Conservation (phyloP, 2,888 invertebrate species). For the Electrophaes corylata region DNA sequence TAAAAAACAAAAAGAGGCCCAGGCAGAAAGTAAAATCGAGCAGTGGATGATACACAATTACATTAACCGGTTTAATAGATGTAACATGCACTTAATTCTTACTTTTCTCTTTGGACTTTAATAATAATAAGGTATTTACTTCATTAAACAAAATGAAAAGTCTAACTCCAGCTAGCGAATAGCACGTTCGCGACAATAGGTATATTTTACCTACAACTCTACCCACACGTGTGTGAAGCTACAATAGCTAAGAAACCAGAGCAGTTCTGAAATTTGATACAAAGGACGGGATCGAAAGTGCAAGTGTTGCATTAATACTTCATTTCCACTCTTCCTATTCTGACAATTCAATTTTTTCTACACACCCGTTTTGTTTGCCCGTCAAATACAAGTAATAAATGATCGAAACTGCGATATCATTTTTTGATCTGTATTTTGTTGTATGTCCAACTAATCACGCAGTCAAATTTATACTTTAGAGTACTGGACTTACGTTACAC, state of each 20-base stretch:
- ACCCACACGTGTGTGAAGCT: slow-evolving; percentile 44
- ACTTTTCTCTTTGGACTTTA: too few species aligned
- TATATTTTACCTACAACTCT: slow-evolving; percentile 24
- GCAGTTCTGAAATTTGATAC: slow-evolving; percentile 57
- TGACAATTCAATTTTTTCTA: slow-evolving; percentile 74
- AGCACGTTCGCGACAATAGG: neutral
- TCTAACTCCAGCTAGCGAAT: neutral
- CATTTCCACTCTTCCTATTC: slow-evolving; percentile 71
- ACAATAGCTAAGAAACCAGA: slow-evolving; percentile 58
- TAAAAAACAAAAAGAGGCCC: too few species aligned
- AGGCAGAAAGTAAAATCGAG: too few species aligned
- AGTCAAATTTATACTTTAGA: slow-evolving; percentile 42
- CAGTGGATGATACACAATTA: too few species aligned
- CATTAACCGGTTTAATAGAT: too few species aligned
- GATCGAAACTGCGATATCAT: slow-evolving; percentile 79
- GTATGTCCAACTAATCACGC: slow-evolving; percentile 33
- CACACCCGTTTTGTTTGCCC: slow-evolving; percentile 70
- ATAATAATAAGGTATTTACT: neutral
- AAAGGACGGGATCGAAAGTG: slow-evolving; percentile 75
- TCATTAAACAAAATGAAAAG: neutral
- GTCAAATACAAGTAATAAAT: slow-evolving; percentile 80
- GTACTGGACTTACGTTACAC: neutral
- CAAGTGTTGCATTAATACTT: slow-evolving; percentile 83
- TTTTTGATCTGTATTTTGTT: slow-evolving; percentile 57
- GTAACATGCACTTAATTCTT: too few species aligned